These are phyloP conservation scores for Callyntrura sp. DNA, from an alignment of 2,888 invertebrate genomes.

Conservation along the genomic window DNA sequence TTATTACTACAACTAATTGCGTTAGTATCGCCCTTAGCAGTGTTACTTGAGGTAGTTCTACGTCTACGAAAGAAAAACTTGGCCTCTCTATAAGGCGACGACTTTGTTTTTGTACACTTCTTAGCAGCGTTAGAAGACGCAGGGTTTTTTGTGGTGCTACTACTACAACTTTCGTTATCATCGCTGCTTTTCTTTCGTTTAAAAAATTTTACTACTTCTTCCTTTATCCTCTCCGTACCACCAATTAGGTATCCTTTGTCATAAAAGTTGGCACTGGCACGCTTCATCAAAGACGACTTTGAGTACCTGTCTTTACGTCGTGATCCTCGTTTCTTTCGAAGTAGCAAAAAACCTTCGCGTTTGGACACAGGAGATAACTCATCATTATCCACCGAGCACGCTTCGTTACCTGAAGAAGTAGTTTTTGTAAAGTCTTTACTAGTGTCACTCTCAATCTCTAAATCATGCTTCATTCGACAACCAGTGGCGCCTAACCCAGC, in stretches of 20 bases:
- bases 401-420: constrained; percentile 70
- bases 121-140: constrained; percentile 19
- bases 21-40: neutral
- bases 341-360: constrained; percentile 67
- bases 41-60: constrained; percentile 53
- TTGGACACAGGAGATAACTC: constrained; percentile 75
- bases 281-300: constrained; percentile 81
- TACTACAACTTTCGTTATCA: constrained; percentile 72
- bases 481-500: neutral
- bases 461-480: neutral
- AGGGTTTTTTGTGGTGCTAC: constrained; percentile 59
- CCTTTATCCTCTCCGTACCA: constrained; percentile 77
- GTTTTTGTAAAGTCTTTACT: constrained; percentile 71
- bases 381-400: constrained; percentile 69
- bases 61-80: constrained; percentile 78
- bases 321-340: constrained; percentile 79
- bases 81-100: constrained; percentile 78
- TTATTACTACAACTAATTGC: constrained; percentile 4
- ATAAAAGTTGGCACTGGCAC: constrained; percentile 79
- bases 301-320: constrained; percentile 83
- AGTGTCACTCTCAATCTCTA: constrained; percentile 72
- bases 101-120: constrained; percentile 68
- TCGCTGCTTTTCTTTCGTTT: constrained; percentile 77
- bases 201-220: constrained; percentile 81
- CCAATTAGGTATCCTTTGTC: constrained; percentile 68